Base-by-base conservation (phyloP, 2,113 vertebrate genomes). In the Scytalopus superciliaris region DNA sequence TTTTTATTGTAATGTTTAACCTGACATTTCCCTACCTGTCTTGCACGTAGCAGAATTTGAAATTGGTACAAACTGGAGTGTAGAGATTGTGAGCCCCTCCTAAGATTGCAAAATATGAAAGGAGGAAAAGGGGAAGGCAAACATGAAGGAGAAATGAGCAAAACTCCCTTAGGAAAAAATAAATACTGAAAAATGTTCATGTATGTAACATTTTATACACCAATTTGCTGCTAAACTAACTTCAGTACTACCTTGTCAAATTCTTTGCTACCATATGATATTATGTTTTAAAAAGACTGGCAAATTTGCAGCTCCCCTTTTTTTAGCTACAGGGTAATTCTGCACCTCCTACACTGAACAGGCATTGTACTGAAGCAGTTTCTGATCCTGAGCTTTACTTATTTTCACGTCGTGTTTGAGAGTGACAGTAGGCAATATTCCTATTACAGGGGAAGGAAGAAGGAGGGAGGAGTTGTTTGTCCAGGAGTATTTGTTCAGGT, bases 321-420 rank as follows among this genome's bases (percentile, higher is more conserved):
- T 89, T 91, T 95, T 86, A 92, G 88, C 30, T 60, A 45, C 17
- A 66, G 89, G 42, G 60, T 79, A 90, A 64, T 93, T 95, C 88
- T 92, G 19, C 67, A 81, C 85, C 87, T 93, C 94, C 92, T 93
- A 93, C 81, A 55, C 92, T 76, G 80, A 89, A 57, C 44, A 72
- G 45, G 42, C 52, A 56, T 66, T 84, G 57, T 72, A 57, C 78
- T 67, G 40, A 86, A 69, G 79, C 83, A 59, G n/a, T 72, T 94
- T 84, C 44, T 89, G 17, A n/a, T 87, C 24, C 39, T 45, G n/a
- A 84, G 39, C 35, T 82, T 85, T n/a, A 8, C 35, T 77, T 89
- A 56, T 33, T 93, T 95, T 85, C 44, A 17, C 0, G 1, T 45
- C 1, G 0, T 84, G 22, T 57, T 89, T 84, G 45, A 87, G 66